These are phyloP conservation scores for Crocodylus rhombifer DNA, from an alignment of 2,797 vertebrate genomes.

Conservation along the genomic window DNA sequence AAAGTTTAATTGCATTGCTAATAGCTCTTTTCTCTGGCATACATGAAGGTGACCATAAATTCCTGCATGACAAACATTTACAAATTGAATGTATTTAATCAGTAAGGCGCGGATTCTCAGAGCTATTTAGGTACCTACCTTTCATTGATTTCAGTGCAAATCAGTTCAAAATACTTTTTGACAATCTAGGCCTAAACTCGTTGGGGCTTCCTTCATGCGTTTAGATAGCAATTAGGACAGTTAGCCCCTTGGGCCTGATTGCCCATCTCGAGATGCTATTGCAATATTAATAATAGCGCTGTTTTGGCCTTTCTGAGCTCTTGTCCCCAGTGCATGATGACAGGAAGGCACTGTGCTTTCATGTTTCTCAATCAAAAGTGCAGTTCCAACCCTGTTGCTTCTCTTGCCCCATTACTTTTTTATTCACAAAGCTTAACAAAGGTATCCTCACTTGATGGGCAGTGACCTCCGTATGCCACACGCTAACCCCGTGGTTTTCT, in stretches of 20 bases:
- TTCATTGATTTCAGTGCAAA: too few species aligned
- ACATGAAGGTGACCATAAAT: fast-evolving
- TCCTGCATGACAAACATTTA: background rate
- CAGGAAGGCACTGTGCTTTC: background rate
- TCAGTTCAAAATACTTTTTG: too few species aligned
- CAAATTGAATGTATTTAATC: background rate
- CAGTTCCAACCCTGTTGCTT: background rate
- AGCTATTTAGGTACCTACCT: too few species aligned
- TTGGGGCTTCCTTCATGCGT: background rate
- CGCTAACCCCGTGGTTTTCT: slow-evolving; percentile 30
- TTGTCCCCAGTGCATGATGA: fast-evolving
- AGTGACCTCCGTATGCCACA: slow-evolving; percentile 8
- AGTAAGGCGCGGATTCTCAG: too few species aligned
- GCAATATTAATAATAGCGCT: background rate
- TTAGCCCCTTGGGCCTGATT: background rate
- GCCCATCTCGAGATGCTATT: background rate
- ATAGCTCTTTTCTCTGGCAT: background rate
- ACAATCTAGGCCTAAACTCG: background rate
- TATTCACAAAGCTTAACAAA: slow-evolving; percentile 21
- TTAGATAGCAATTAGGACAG: background rate
- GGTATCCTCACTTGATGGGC: background rate
- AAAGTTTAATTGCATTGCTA: background rate
- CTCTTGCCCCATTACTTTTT: background rate
- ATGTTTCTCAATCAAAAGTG: background rate
- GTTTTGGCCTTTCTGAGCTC: background rate